Evolutionary conservation across 2,113 vertebrate genomes (phyloP).

Genomic region (Stictonetta naevosa): DNA sequence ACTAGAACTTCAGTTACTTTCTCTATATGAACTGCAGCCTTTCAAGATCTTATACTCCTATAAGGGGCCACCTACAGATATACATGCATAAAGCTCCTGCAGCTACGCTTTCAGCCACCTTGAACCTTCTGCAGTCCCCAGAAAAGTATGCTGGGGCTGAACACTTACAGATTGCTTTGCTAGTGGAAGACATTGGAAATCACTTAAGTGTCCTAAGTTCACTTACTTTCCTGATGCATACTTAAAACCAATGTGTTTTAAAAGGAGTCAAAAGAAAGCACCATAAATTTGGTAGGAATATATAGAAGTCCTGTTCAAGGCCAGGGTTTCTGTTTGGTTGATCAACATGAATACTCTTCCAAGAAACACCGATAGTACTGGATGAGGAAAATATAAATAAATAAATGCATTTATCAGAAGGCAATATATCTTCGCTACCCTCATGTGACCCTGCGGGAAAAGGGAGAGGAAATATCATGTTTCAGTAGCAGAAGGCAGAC

Average conservation of each 20-base stretch:
- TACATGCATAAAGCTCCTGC: fast-evolving
- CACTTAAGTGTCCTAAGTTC: background rate
- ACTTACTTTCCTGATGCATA: background rate
- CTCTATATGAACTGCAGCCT: background rate
- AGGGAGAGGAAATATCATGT: background rate
- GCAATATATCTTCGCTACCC: background rate
- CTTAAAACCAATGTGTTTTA: background rate
- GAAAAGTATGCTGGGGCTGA: background rate
- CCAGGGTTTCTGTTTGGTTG: background rate
- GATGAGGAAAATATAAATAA: background rate
- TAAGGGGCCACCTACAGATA: background rate
- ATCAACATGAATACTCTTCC: background rate
- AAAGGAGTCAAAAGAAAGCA: background rate
- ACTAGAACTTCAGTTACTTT: background rate
- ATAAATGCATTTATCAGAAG: background rate
- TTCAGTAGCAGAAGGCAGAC: background rate
- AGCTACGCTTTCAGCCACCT: background rate
- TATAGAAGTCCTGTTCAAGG: background rate
- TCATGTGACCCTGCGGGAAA: background rate
- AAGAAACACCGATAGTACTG: background rate
- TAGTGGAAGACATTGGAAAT: background rate
- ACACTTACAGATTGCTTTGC: background rate
- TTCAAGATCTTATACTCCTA: background rate
- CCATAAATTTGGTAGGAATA: background rate
- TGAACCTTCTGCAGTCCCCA: background rate